A percentile compares a stretch with the other conserved stretches of the same genome.
Conservation (phyloP, 2,797 vertebrate genomes). For the Brotula barbata region DNA sequence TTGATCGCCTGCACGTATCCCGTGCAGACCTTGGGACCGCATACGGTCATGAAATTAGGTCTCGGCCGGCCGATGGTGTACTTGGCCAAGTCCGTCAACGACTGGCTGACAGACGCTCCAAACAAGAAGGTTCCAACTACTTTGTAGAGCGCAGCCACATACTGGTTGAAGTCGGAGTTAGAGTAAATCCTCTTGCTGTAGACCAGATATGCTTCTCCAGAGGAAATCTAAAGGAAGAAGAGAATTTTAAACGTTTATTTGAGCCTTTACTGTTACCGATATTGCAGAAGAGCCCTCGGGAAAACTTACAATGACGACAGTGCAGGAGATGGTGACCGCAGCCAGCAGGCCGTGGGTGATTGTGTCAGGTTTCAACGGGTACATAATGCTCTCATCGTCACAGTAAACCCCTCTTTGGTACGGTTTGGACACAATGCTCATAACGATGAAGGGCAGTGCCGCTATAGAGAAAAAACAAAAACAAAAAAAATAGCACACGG, state of each 20-base stretch:
- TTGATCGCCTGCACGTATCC: conserved; percentile 83
- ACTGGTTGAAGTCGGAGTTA: conserved; percentile 90
- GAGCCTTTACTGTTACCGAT: no score
- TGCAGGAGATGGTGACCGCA: conserved; percentile 86
- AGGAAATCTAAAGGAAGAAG: conserved; percentile 70
- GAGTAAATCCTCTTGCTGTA: conserved; percentile 88
- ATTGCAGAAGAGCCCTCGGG: background rate
- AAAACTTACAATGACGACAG: conserved; percentile 85
- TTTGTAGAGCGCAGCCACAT: conserved; percentile 91
- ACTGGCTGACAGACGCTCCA: conserved; percentile 89
- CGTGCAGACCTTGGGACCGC: conserved; percentile 80
- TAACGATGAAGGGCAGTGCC: conserved; percentile 85
- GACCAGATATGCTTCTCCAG: conserved; percentile 87
- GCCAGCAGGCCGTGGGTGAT: conserved; percentile 90
- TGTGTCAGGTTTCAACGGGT: conserved; percentile 88
- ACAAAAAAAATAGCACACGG: conserved; percentile 1
- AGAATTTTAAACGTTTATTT: no score
- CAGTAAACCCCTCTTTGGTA: conserved; percentile 90
- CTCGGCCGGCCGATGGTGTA: conserved; percentile 91
- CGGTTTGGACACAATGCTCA: conserved; percentile 84
- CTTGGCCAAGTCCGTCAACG: conserved; percentile 93
- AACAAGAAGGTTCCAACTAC: conserved; percentile 94
- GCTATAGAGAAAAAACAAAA: conserved; percentile 72
- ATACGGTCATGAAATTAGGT: conserved; percentile 90
- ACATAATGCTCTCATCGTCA: conserved; percentile 88